Evolutionary conservation across 2,113 vertebrate species (phyloP).

Genomic region (Microcebus jonahi): DNA sequence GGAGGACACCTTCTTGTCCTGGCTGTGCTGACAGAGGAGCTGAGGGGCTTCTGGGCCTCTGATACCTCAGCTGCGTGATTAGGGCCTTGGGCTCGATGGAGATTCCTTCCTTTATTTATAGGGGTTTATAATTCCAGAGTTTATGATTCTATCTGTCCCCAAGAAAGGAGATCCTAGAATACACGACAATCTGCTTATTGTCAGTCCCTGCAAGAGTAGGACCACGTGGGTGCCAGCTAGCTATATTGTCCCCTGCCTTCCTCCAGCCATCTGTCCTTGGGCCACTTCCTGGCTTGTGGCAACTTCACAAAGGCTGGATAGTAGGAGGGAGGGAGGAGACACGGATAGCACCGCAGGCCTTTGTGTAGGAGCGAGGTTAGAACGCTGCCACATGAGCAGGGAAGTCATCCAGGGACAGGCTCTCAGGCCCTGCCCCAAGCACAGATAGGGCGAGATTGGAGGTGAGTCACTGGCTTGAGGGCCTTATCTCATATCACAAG

Average conservation of each 20-base stretch:
- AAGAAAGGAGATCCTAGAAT: neutral
- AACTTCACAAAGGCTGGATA: neutral
- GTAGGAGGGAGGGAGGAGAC: neutral
- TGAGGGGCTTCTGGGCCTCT: neutral
- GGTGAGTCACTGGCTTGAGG: neutral
- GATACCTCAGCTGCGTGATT: neutral
- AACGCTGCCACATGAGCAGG: neutral
- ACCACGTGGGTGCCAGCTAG: neutral
- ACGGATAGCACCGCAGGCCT: neutral
- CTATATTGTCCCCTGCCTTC: neutral
- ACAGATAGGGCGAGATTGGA: neutral
- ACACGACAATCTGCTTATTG: neutral
- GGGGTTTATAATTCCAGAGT: neutral
- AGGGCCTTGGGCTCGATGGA: too few relatives aligned
- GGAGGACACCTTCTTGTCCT: neutral
- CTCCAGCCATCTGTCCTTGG: neutral
- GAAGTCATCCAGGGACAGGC: neutral
- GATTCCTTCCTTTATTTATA: neutral
- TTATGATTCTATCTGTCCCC: neutral
- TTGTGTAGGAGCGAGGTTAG: neutral
- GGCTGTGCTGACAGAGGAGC: neutral
- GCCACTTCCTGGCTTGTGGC: neutral
- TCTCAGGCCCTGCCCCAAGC: neutral
- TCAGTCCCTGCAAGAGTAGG: neutral
- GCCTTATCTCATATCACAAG: neutral